phyloP scores from a whole-genome alignment of 2,888 invertebrate genomes.

The Thereva nobilitata region DNA sequence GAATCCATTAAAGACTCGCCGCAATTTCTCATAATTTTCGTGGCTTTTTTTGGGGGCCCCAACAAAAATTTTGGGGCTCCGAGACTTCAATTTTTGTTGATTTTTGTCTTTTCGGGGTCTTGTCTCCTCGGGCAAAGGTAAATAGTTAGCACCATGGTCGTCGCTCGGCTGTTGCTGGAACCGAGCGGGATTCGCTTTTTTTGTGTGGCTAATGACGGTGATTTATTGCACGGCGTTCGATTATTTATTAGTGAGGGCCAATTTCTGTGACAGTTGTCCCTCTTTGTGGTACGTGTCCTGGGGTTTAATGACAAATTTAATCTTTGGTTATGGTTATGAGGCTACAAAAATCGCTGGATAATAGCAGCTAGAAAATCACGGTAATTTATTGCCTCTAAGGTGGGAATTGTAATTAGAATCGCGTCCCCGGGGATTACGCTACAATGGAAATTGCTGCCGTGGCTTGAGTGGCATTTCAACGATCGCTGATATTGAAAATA shows the following conservation, averaged over 20 bases:
- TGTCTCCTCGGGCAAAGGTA: not conserved
- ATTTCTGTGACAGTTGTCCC: slow-evolving; percentile 32
- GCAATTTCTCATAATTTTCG: slow-evolving; percentile 35
- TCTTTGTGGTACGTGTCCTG: slow-evolving; percentile 29
- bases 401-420: too few relatives aligned
- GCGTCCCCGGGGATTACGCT: too few relatives aligned
- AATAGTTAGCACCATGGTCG: not conserved
- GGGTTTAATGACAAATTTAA: slow-evolving; percentile 31
- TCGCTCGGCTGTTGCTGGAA: not conserved
- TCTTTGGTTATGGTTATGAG: too few relatives aligned
- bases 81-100: slow-evolving; percentile 12
- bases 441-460: too few relatives aligned
- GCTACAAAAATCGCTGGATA: too few relatives aligned
- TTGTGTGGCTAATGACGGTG: slow-evolving; percentile 26
- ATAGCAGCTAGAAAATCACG: too few relatives aligned
- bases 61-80: slow-evolving; percentile 1
- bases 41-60: not conserved
- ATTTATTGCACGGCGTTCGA: slow-evolving; percentile 27
- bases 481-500: too few relatives aligned
- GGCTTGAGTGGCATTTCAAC: too few relatives aligned
- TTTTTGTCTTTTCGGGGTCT: not conserved
- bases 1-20: slow-evolving; percentile 32
- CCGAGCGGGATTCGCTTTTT: not conserved
- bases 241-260: slow-evolving; percentile 33
- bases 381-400: too few relatives aligned